Evolutionary conservation across 2,888 invertebrate genomes (phyloP).

Genomic region (Smittia aterrima): DNA sequence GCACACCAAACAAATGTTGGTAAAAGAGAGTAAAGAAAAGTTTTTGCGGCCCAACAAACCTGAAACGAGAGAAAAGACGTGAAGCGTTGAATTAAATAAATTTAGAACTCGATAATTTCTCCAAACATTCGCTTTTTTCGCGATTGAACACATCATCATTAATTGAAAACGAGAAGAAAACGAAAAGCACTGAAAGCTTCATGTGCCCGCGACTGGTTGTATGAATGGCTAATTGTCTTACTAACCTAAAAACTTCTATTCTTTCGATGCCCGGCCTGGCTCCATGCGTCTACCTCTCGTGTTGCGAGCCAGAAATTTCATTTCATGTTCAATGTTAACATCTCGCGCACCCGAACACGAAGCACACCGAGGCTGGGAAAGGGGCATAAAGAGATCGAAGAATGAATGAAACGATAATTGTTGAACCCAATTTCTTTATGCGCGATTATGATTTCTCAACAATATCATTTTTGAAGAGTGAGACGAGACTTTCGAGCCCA

Average conservation of each 20-base stretch:
- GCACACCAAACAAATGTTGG: too few species aligned
- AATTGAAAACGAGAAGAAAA: slow-evolving; percentile 18
- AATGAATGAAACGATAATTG: slow-evolving; percentile 41
- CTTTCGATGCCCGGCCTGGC: slow-evolving; percentile 10
- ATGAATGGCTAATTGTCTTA: slow-evolving; percentile 41
- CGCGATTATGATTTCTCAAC: neutral
- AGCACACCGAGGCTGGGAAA: neutral
- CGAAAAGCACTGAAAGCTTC: slow-evolving; percentile 27
- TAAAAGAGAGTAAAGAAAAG: too few species aligned
- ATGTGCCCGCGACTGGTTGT: slow-evolving; percentile 22
- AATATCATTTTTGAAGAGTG: neutral
- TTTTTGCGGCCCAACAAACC: neutral
- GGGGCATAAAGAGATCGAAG: neutral
- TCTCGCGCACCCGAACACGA: neutral
- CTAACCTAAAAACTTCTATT: slow-evolving; percentile 39
- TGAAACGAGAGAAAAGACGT: neutral
- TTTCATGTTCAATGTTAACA: neutral
- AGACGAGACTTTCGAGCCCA: neutral
- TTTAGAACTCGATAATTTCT: slow-evolving; percentile 2
- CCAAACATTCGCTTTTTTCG: neutral
- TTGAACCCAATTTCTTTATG: slow-evolving; percentile 32
- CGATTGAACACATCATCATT: slow-evolving; percentile 1
- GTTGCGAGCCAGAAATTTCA: slow-evolving; percentile 2
- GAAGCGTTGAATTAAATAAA: neutral
- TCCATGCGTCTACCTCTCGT: neutral